Base-by-base conservation (phyloP, 2,888 invertebrate species). In the Hermaeophaga mercurialis region DNA sequence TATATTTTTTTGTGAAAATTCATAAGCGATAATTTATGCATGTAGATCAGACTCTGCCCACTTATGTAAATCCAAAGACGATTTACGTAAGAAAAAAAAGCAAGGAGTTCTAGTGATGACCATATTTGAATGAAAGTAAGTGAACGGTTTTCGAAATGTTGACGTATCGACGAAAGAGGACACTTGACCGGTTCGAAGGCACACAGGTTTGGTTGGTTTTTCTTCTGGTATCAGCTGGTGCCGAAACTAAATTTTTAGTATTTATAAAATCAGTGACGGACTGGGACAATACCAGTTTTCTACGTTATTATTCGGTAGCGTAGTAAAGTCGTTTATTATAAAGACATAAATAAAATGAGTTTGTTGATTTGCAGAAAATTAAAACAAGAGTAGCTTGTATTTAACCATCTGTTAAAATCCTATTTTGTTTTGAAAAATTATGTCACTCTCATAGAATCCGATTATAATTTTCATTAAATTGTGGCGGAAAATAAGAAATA, bases 51-150 rank as follows among this genome's bases (percentile, higher is more conserved):
- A 48, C 36, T 48, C 43, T 34, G 36, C 48, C 55, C 47, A 48
- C 48, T 41, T 48, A 55, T 48, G 48, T 48, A 48, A 41, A 55
- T 54, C 17, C 33, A 17, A 41, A 55, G 54, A 54, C 14, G 43
- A 43, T 55, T 48, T 48, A 55, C 46, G 48, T 36, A 54, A 54
- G 49, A 18, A 28, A 38, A 48, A 41, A 15, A 50, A 39, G 43
- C 28, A 24, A 39, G 49, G 39, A 49, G 28, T 26, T 47, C 17
- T 47, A 28, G 39, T 26, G 36, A 39, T 58, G 58, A 56, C 49
- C 61, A 54, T 61, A 58, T 56, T 58, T 54, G 58, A 56, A 58
- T 56, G 61, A 58, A 56, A 47, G 61, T 55, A 55, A 55, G 33
- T 28, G 50, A 54, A 58, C 56, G 46, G 54, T 56, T 54, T 57